Evolutionary conservation across 2,113 vertebrate genomes (phyloP).

Genomic region (rabbit (Oryctolagus cuniculus)): mOryCun1.1 NC_091436.1:4251001-4251500

Average conservation of each 20-base stretch:
- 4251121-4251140: no score
- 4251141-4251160: rapidly evolving
- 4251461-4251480: neutral
- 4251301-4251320: neutral
- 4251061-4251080: neutral
- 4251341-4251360: no score
- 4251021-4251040: rapidly evolving
- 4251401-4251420: neutral
- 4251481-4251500: neutral
- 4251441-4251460: neutral
- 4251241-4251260: neutral
- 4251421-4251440: no score
- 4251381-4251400: no score
- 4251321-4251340: rapidly evolving
- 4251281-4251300: rapidly evolving
- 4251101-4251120: neutral
- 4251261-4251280: neutral
- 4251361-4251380: neutral
- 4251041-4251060: neutral
- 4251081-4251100: no score
- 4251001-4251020: rapidly evolving
- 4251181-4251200: neutral
- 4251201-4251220: neutral
- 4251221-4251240: neutral
- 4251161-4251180: neutral